Conservation (phyloP, 2,797 vertebrate species). For the Coreius guichenoti region DNA sequence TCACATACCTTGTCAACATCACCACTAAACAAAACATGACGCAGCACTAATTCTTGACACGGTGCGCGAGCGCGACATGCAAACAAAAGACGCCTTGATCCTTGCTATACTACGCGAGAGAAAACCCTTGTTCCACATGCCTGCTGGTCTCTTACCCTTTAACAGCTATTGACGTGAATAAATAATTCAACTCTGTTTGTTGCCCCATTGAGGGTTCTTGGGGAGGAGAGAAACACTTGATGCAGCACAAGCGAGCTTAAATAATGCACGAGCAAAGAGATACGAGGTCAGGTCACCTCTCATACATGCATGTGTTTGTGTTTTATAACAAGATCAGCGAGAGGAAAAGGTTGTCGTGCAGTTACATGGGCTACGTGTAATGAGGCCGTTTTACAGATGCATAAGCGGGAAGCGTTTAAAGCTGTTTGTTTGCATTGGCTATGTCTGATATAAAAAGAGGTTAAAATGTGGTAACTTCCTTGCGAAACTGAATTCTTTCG, state of each 20-base stretch:
- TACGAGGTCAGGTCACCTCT: constrained; percentile 44
- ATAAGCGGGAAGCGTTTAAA: constrained; percentile 24
- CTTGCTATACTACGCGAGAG: constrained; percentile 31
- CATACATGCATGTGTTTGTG: constrained; percentile 30
- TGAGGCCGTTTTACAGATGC: constrained; percentile 31
- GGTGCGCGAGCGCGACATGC: not conserved
- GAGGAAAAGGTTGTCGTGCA: constrained; percentile 24
- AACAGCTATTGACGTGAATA: constrained; percentile 68
- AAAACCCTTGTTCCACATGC: constrained; percentile 33
- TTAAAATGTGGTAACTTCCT: not conserved
- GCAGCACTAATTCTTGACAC: constrained; percentile 45
- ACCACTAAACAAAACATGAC: constrained; percentile 54
- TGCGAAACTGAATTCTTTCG: constrained; percentile 15
- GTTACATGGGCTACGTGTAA: constrained; percentile 20
- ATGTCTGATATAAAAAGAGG: constrained; percentile 5
- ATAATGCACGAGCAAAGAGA: constrained; percentile 69
- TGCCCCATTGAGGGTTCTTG: constrained; percentile 63
- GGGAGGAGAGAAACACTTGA: constrained; percentile 71
- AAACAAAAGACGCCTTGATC: constrained; percentile 37
- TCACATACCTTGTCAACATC: constrained; percentile 39
- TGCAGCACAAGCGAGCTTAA: constrained; percentile 72
- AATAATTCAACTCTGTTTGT: constrained; percentile 75
- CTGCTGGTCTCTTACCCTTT: constrained; percentile 35
- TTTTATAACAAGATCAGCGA: constrained; percentile 60
- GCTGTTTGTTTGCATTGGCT: constrained; percentile 42